Evolutionary conservation across 2,797 vertebrate genomes (phyloP).

Genomic region (Myotis planiceps): DNA sequence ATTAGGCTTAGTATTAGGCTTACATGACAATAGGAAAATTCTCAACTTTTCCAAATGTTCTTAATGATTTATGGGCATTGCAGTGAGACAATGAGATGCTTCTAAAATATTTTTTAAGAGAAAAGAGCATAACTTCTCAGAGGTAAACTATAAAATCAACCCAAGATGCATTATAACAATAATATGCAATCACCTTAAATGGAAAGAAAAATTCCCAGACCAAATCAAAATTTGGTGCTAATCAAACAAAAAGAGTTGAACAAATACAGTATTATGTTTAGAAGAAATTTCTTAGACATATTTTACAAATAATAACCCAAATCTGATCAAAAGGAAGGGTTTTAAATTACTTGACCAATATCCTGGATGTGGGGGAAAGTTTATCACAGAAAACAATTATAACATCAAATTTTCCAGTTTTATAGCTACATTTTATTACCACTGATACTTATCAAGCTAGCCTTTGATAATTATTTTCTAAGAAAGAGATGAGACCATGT

Average conservation of each 20-base stretch:
- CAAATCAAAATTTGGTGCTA: background rate
- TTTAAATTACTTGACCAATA: background rate
- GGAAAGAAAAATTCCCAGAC: background rate
- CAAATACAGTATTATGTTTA: background rate
- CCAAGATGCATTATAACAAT: background rate
- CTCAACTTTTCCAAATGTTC: background rate
- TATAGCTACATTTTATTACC: background rate
- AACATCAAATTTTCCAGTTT: background rate
- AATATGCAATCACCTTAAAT: background rate
- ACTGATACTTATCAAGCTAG: background rate
- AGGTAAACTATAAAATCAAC: background rate
- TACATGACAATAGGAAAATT: background rate
- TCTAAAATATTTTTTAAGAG: background rate
- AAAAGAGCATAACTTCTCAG: background rate
- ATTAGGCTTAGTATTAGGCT: background rate
- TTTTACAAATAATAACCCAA: background rate
- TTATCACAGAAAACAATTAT: background rate
- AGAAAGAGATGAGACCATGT: background rate
- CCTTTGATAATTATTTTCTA: background rate
- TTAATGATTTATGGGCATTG: background rate
- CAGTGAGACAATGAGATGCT: background rate
- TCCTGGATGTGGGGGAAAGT: background rate
- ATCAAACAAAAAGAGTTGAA: background rate
- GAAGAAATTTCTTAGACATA: background rate
- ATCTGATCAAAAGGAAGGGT: background rate